Conservation (phyloP, 2,797 vertebrate genomes). For the Spinibarbus caldwelli region DNA sequence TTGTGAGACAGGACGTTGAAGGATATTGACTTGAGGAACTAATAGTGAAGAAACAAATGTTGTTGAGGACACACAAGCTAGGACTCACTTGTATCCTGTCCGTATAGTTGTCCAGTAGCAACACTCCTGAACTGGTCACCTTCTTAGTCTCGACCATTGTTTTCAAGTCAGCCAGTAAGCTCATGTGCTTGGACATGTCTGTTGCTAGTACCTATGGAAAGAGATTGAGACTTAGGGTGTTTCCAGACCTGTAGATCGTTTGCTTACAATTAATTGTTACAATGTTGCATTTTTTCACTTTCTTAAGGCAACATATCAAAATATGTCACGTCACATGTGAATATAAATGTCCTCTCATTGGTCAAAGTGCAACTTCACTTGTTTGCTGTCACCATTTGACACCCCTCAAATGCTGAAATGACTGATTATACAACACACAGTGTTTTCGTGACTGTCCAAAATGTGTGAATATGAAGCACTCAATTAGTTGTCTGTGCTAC, state of each 20-base stretch:
- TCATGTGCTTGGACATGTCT: constrained; percentile 99
- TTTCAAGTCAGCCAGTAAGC: constrained; percentile 93
- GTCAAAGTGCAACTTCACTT: neutral
- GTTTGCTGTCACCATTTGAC: neutral
- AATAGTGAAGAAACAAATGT: neutral
- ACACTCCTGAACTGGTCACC: constrained; percentile 95
- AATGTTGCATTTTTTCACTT: neutral
- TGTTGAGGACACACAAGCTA: constrained; percentile 2
- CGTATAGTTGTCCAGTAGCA: constrained; percentile 95
- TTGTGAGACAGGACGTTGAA: neutral
- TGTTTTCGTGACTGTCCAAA: neutral
- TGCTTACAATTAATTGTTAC: neutral
- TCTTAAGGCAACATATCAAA: neutral
- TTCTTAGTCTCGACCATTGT: constrained; percentile 99
- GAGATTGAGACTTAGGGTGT: neutral
- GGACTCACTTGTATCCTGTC: constrained; percentile 93
- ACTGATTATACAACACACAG: no score
- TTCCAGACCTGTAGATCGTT: neutral
- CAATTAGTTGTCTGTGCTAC: neutral
- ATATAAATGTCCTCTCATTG: neutral
- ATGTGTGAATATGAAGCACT: neutral
- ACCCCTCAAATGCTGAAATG: no score
- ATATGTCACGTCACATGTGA: neutral
- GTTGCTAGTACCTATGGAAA: constrained; percentile 90
- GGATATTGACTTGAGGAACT: neutral